Evolutionary conservation across 2,113 vertebrate genomes (phyloP), one percentile per base, ranked within the genome.

Genomic region (Hipposideros armiger): DNA sequence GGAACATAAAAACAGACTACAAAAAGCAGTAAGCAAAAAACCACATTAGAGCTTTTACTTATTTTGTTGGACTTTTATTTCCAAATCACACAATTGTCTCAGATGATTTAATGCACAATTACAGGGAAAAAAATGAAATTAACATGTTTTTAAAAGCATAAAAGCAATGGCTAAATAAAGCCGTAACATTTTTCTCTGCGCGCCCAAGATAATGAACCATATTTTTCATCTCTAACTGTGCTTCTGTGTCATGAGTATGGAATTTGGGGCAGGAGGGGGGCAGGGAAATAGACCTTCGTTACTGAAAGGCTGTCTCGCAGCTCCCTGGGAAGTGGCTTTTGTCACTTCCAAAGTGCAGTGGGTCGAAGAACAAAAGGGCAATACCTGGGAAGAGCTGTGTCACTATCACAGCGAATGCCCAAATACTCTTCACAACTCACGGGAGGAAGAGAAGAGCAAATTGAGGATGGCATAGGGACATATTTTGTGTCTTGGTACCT

Each of bases 211-310:
- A 98, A 98, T 98, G 97, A 98, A 97, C 93, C 91, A 0, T 97
- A 98, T 98, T 97, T 97, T 96, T 98, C 97, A 97, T 98, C 94
- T 97, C 97, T 98, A 97, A 98, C 97, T 98, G 97, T 97, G 97
- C 96, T 92, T 97, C 96, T 91, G 93, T 97, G 96, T 96, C 97
- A 96, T 70, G 91, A 94, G 94, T 77, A 22, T 96, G 91, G 86
- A 96, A 96, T 97, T 93, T 97, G 97, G 97, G 97, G 94, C 94
- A 97, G 95, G 81, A 94, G 72, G 93, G 92, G 90, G 88, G 85
- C 91, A 95, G 96, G 94, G 97, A 97, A 92, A 70, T 80, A 95
- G 82, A 96, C 94, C 94, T 97, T 45, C 5, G 1, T 85, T 95
- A 69, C 67, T 54, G 77, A 94, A 84, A 89, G 78, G 47, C 92